Evolutionary conservation across 2,797 vertebrate species (phyloP).

Genomic region (Mus caroli): DNA sequence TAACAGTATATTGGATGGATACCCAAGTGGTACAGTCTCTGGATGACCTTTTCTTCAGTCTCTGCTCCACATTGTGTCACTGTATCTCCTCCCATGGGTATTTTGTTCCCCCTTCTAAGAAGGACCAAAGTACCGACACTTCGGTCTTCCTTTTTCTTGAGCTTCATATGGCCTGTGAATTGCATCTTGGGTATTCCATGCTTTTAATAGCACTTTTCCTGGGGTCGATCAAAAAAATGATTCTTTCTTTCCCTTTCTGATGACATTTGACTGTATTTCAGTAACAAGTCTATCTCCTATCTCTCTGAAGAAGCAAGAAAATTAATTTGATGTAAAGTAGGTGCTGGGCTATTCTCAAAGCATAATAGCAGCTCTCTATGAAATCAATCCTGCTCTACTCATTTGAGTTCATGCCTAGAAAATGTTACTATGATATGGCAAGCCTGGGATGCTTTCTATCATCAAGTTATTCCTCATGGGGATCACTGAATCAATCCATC

Average conservation of each 20-base stretch:
- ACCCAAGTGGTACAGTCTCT: no score
- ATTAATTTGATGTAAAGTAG: neutral
- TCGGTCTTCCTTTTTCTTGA: no score
- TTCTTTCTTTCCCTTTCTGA: conserved; percentile 32
- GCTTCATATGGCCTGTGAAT: no score
- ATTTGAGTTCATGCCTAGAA: conserved; percentile 82
- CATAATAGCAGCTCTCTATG: conserved; percentile 52
- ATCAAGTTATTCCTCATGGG: conserved; percentile 79
- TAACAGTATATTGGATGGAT: no score
- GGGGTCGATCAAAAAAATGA: conserved; percentile 7
- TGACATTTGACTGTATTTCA: neutral
- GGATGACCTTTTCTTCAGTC: no score
- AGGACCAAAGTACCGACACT: no score
- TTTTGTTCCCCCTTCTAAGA: no score
- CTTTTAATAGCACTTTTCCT: conserved; percentile 24
- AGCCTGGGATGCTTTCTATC: conserved; percentile 64
- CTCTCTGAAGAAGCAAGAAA: conserved; percentile 57
- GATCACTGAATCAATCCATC: conserved; percentile 82
- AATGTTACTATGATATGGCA: neutral
- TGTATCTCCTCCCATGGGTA: no score
- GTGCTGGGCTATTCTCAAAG: neutral
- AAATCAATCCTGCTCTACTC: conserved; percentile 84
- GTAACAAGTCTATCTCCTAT: neutral
- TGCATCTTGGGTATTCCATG: no score
- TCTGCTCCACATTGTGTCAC: no score